phyloP scores from a whole-genome alignment of 2,113 vertebrate genomes.

The Gadus chalcogrammus region DNA sequence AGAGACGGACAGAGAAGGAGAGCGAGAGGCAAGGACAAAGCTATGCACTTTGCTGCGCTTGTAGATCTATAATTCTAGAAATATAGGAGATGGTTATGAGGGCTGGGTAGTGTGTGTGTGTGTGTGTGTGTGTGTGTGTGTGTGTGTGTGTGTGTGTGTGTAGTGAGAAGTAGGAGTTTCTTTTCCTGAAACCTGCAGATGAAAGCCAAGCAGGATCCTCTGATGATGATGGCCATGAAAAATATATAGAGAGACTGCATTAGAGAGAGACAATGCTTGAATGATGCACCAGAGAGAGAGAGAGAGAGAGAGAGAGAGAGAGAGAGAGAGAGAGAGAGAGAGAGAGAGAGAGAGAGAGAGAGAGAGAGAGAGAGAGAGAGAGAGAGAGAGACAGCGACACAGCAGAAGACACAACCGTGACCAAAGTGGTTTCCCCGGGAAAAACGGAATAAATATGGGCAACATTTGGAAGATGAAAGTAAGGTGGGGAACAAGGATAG shows the following conservation, averaged over 20 bases:
- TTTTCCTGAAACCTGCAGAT: too few relatives aligned
- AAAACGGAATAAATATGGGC: constrained; percentile 2
- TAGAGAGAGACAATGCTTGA: neutral
- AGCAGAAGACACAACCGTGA: constrained; percentile 15
- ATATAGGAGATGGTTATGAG: too few relatives aligned
- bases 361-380: neutral
- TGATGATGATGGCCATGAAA: neutral
- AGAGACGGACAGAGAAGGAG: too few relatives aligned
- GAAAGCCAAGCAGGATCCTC: neutral
- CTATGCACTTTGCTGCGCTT: too few relatives aligned
- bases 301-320: neutral
- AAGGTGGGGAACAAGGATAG: constrained; percentile 29
- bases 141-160: too few relatives aligned
- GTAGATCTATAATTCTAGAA: too few relatives aligned
- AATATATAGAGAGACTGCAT: neutral
- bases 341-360: constrained; percentile 6
- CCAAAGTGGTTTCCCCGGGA: too few relatives aligned
- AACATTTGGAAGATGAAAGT: constrained; percentile 40
- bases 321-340: constrained; percentile 1
- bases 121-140: too few relatives aligned
- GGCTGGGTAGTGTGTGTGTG: too few relatives aligned
- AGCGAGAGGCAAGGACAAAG: too few relatives aligned
- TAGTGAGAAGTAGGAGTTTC: too few relatives aligned
- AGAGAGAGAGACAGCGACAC: constrained; percentile 41
- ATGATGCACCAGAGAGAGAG: neutral